Evolutionary conservation across 2,113 vertebrate genomes (phyloP), one percentile per base, ranked within the genome.

Genomic region (Burhinus oedicnemus): DNA sequence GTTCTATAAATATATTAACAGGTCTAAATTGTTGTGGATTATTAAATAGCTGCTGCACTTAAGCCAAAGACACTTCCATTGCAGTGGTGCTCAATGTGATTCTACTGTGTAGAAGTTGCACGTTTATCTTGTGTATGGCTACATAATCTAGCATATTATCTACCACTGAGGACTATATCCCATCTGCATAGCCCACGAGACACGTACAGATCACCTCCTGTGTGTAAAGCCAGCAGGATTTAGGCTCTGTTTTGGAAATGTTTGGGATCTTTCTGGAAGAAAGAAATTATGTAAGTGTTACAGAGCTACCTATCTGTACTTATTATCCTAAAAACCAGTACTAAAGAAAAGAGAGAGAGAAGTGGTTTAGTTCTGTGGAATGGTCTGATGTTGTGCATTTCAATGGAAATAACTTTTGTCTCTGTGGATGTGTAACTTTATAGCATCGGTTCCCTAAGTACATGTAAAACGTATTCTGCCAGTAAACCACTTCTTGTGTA

Each of bases 391-490:
- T 44, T 83, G 40, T 64, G 82, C 71, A 26, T 93, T 94, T 89
- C 89, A 95, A 47, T 91, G 66, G 82, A 85, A 85, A 80, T 51
- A 91, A 91, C 81, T 95, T 94, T 30, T 60, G 66, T 95, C 94
- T 95, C 95, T 91, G 49, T 89, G 75, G 81, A 83, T 66, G 62
- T 80, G 68, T 80, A 95, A 84, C 70, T 95, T 94, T 86, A 94
- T 70, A 96, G 70, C 70, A 88, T 22, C 4, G 0, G 58, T 74
- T 87, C 91, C 87, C 58, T 74, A 86, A 95, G 87, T 62, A 44
- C 55, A 90, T n/a, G 93, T 93, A 96, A 95, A 96, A 86, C 0
- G 3, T 82, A 79, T 87, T 95, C 93, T 85, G 81, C 40, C 18
- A 38, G 68, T 83, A 95, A 84, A 85, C 20, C n/a, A 45, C 64